Evolutionary conservation across 2,113 vertebrate species (phyloP), one percentile per base, ranked within the genome.

Genomic region (Datnioides undecimradiatus): DNA sequence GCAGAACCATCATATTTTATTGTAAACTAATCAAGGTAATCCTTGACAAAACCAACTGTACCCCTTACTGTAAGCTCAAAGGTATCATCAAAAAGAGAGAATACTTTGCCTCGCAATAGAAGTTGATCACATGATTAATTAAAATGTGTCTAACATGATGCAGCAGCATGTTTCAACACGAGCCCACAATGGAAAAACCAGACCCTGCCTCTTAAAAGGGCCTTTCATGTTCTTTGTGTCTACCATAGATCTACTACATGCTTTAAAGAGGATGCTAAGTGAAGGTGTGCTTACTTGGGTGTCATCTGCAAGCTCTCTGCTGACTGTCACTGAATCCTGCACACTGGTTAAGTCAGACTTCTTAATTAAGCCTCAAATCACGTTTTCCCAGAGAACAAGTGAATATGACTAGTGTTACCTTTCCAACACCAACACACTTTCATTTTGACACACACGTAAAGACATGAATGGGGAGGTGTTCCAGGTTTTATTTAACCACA

Each of bases 401-500:
- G 14, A 11, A 62, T 41, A 46, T 16, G 13, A 64, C 21, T 43
- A 25, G 48, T 23, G 3, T 45, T 63, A 23, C 40, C 5, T 54
- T 48, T 21, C 3, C 16, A 12, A 46, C n/a, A 23, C n/a, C 2
- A 58, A n/a, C n/a, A n/a, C 34, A 59, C 8, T 67, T 46, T 48
- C 1, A 27, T 27, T 62, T 51, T 38, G 29, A 62, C 9, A 46
- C 69, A 51, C n/a, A 73, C 51, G 23, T 38, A 21, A 43, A 74
- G 52, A 51, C 57, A 48, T 27, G 2, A 5, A 41, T 29, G 19
- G 69, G 76, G 68, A 82, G 72, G 69, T 72, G 48, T 79, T 82
- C 48, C 70, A 76, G 57, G 55, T 90, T 92, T 92, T 90, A 92
- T 90, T 91, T 74, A 73, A 84, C 73, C 71, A 84, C 72, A 86